Conservation (phyloP, 2,888 invertebrate genomes). For the Apocheima hispidaria region DNA sequence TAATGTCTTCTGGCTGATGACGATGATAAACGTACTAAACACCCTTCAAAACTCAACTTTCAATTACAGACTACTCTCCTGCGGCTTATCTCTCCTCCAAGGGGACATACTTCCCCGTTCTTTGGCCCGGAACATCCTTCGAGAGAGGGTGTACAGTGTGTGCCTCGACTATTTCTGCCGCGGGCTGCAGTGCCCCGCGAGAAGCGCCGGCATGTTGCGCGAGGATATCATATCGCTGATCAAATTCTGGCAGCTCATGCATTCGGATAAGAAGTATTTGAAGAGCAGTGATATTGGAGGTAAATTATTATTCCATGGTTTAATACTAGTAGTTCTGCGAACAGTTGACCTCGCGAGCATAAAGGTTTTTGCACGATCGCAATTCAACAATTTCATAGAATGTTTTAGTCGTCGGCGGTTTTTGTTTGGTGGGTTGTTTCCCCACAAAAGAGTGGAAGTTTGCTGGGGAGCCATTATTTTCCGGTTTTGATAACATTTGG, state of each 20-base stretch:
- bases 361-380: too few species aligned
- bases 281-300: constrained; percentile 93
- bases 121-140: constrained; percentile 95
- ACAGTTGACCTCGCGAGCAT: too few species aligned
- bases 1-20: too few species aligned
- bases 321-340: too few species aligned
- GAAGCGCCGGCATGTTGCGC: constrained; percentile 90
- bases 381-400: too few species aligned
- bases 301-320: too few species aligned
- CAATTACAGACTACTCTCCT: constrained; percentile 90
- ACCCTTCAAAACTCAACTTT: constrained; percentile 7
- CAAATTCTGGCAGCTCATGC: constrained; percentile 98
- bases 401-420: too few species aligned
- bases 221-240: constrained; percentile 96
- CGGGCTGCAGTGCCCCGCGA: constrained; percentile 95
- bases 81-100: constrained; percentile 97
- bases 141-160: constrained; percentile 97
- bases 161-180: constrained; percentile 98
- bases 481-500: too few species aligned
- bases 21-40: too few species aligned
- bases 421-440: too few species aligned
- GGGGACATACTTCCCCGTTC: constrained; percentile 95
- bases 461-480: too few species aligned
- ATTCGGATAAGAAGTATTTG: constrained; percentile 96
- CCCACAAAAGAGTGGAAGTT: too few species aligned